phyloP scores from a whole-genome alignment of 2,113 vertebrate genomes.

The Anser cygnoides region DNA sequence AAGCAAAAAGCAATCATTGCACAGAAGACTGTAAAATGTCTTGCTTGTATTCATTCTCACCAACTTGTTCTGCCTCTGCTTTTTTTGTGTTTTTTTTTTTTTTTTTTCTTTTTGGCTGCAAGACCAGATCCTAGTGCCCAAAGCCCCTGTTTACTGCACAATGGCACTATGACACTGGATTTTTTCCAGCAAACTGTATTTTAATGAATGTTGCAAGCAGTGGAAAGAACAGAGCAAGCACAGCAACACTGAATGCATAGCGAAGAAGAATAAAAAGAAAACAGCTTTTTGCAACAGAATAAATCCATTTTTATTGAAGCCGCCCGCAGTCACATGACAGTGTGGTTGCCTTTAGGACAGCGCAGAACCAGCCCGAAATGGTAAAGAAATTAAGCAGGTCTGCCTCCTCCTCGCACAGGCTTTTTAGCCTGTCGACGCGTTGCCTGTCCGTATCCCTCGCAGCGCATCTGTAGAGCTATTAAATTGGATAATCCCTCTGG shows the following conservation, averaged over 20 bases:
- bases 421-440: constrained; percentile 60
- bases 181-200: constrained; percentile 42
- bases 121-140: background rate
- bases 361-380: constrained; percentile 19
- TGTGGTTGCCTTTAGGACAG: constrained; percentile 61
- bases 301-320: constrained; percentile 68
- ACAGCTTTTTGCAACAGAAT: constrained; percentile 68
- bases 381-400: constrained; percentile 61
- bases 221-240: background rate
- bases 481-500: constrained; percentile 88
- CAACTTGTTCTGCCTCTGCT: background rate
- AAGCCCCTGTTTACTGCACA: constrained; percentile 47
- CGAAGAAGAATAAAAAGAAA: constrained; percentile 70
- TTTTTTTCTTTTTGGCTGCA: constrained; percentile 10
- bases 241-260: background rate
- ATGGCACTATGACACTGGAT: constrained; percentile 53
- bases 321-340: constrained; percentile 64
- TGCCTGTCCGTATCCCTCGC: constrained; percentile 77
- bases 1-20: constrained; percentile 8
- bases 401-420: constrained; percentile 35
- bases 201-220: background rate
- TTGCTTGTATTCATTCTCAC: background rate
- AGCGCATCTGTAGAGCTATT: constrained; percentile 86
- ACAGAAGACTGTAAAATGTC: background rate
- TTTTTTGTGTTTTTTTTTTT: background rate